These are phyloP conservation scores for Ctenomys sociabilis DNA, from an alignment of 2,113 vertebrate genomes.

Conservation along the genomic window DNA sequence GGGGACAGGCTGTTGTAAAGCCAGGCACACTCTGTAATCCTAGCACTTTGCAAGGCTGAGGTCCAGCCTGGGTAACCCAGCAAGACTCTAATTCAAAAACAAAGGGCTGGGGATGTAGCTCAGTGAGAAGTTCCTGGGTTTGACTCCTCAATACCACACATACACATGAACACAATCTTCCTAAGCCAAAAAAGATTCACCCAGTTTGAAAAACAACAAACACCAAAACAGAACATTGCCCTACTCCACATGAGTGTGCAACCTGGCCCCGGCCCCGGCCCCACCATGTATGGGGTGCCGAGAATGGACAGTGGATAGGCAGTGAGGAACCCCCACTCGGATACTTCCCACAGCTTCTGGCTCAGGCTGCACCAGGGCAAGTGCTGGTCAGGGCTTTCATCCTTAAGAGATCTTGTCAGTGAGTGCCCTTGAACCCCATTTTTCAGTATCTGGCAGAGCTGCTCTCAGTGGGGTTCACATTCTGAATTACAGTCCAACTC, in stretches of 20 bases:
- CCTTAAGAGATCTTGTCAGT: not conserved
- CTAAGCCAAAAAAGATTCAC: not conserved
- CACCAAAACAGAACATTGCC: not conserved
- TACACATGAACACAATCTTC: not conserved
- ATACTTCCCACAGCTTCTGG: not conserved
- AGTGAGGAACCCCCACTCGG: fast-evolving
- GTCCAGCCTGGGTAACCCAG: not conserved
- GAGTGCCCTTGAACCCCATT: fast-evolving
- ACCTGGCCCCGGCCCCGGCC: not conserved
- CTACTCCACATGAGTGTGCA: no score
- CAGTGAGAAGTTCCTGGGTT: not conserved
- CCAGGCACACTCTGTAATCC: not conserved
- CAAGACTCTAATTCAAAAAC: not conserved
- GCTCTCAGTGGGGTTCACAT: not conserved
- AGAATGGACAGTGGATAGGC: not conserved
- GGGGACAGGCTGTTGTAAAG: not conserved
- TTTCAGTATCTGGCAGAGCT: not conserved
- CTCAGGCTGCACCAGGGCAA: not conserved
- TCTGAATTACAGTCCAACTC: not conserved
- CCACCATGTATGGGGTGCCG: not conserved
- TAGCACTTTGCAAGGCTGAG: not conserved
- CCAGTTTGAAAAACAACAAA: not conserved
- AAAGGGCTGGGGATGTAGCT: not conserved
- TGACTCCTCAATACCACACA: no score
- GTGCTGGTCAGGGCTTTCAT: fast-evolving